phyloP scores from a whole-genome alignment of 2,888 invertebrate genomes.

The Habroteleia sp. region DNA sequence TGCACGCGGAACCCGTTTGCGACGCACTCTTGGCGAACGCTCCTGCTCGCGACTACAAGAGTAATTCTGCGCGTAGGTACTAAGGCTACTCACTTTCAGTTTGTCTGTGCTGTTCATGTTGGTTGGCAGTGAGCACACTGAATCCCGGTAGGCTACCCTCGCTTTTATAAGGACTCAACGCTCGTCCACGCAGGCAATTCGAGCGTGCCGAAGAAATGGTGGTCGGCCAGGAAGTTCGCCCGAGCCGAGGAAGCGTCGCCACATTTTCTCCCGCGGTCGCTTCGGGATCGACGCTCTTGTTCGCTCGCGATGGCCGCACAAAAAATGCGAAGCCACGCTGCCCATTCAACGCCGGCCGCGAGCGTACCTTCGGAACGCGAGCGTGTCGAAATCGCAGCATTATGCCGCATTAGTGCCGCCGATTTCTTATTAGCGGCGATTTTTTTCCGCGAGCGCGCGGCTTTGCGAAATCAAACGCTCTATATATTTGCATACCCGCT shows the following conservation, averaged over 20 bases:
- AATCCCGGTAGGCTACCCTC: constrained; percentile 75
- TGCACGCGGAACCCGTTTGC: constrained; percentile 12
- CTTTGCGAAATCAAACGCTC: constrained; percentile 52
- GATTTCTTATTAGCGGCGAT: constrained; percentile 27
- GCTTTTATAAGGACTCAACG: constrained; percentile 77
- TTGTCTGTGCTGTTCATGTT: constrained; percentile 79
- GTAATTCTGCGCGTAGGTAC: constrained; percentile 32
- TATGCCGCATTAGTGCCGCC: constrained; percentile 13
- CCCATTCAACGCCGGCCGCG: too few relatives aligned
- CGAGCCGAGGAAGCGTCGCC: constrained; percentile 39
- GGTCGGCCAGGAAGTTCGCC: constrained; percentile 56
- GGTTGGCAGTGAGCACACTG: constrained; percentile 79
- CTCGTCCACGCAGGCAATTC: constrained; percentile 58
- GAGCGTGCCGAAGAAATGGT: constrained; percentile 59
- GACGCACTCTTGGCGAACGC: constrained; percentile 2
- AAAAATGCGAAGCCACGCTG: too few relatives aligned
- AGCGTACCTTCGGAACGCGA: constrained; percentile 17
- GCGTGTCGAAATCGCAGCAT: constrained; percentile 41
- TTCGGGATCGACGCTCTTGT: too few relatives aligned
- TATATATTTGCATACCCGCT: constrained; percentile 49
- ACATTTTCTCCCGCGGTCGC: constrained; percentile 19
- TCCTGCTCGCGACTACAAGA: constrained; percentile 1
- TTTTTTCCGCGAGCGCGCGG: constrained; percentile 5
- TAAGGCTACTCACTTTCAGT: constrained; percentile 77
- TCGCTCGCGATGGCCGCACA: too few relatives aligned